phyloP scores from a whole-genome alignment of 2,797 vertebrate genomes.

The Poeciliopsis paucimaculata region DNA sequence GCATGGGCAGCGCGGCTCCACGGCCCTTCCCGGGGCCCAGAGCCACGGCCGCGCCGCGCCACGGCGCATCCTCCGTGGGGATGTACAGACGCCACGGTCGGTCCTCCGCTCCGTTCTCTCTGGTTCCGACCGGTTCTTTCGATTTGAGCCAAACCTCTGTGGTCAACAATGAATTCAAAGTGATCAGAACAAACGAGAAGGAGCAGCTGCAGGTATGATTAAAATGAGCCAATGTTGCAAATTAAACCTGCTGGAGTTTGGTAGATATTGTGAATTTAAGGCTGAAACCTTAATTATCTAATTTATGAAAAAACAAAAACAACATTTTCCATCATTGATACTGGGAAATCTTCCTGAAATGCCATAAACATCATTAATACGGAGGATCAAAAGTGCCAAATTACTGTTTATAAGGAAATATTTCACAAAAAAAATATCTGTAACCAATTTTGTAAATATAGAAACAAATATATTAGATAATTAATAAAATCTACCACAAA shows the following conservation, averaged over 20 bases:
- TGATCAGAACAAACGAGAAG: slow-evolving; percentile 89
- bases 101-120: slow-evolving; percentile 57
- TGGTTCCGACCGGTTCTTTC: slow-evolving; percentile 74
- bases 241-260: background rate
- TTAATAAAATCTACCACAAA: background rate
- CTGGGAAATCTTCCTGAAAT: background rate
- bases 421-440: background rate
- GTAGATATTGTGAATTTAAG: background rate
- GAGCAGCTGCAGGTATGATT: slow-evolving; percentile 87
- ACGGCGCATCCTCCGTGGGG: slow-evolving; percentile 60
- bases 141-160: slow-evolving; percentile 84
- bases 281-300: background rate
- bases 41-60: slow-evolving; percentile 73
- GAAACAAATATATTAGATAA: background rate
- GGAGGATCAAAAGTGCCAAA: background rate
- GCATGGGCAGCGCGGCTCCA: slow-evolving; percentile 57
- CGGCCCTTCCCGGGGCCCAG: slow-evolving; percentile 67
- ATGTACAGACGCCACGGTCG: slow-evolving; percentile 66
- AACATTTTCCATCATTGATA: background rate
- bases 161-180: slow-evolving; percentile 86
- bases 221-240: background rate
- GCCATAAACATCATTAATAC: background rate
- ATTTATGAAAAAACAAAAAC: background rate
- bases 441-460: background rate
- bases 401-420: background rate